Percentiles rank a stretch among this genome's conserved stretches.
Conservation (phyloP, 2,113 vertebrate genomes). For the Mionectes macconnelli region DNA sequence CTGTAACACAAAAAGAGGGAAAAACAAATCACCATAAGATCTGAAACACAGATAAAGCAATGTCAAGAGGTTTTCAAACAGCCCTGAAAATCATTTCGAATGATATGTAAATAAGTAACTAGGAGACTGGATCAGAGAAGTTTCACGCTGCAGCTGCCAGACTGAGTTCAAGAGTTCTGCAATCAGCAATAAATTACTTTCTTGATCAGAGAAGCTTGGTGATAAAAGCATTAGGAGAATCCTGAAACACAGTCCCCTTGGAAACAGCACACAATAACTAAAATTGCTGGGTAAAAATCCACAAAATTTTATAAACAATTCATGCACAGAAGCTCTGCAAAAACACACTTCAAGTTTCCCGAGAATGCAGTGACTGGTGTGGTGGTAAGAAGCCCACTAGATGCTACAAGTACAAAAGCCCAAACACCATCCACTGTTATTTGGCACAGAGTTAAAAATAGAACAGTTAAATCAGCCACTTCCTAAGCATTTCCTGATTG, state of each 20-base stretch:
- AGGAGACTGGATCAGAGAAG: slow-evolving; percentile 78
- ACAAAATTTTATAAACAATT: slow-evolving; percentile 15
- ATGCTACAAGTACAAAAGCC: not conserved
- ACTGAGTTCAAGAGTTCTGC: slow-evolving; percentile 79
- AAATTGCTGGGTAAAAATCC: slow-evolving; percentile 38
- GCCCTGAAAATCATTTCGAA: slow-evolving; percentile 72
- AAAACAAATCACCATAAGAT: slow-evolving; percentile 60
- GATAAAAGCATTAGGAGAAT: slow-evolving; percentile 73
- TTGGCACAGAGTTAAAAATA: slow-evolving; percentile 18
- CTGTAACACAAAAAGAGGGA: slow-evolving; percentile 78
- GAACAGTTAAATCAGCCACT: slow-evolving; percentile 57
- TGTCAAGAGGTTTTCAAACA: slow-evolving; percentile 72
- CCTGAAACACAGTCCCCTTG: slow-evolving; percentile 63
- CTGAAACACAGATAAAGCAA: slow-evolving; percentile 58
- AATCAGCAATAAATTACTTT: slow-evolving; percentile 77
- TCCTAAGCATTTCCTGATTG: slow-evolving; percentile 48
- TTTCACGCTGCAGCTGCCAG: slow-evolving; percentile 72
- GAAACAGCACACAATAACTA: slow-evolving; percentile 59
- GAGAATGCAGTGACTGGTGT: not conserved
- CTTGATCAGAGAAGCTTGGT: slow-evolving; percentile 72
- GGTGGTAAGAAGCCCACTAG: not conserved
- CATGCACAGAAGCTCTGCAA: slow-evolving; percentile 17
- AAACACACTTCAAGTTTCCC: slow-evolving; percentile 6
- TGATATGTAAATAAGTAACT: slow-evolving; percentile 78
- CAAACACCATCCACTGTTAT: not conserved